A percentile compares a stretch with the other conserved stretches of the same genome.
phyloP scores from a whole-genome alignment of 2,888 invertebrate species.

The Cotesia congregata region DNA sequence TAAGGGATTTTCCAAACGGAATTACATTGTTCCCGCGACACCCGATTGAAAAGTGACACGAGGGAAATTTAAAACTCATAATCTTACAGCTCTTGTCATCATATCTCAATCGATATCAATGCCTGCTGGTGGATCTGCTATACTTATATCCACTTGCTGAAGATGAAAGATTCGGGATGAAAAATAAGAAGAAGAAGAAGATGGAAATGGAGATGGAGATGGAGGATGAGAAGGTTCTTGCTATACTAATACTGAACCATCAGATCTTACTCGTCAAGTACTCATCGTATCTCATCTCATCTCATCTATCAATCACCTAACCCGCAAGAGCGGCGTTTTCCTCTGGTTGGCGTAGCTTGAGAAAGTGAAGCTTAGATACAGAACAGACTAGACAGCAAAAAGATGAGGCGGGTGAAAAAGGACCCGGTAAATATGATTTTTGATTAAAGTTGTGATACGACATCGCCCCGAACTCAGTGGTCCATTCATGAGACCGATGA shows the following conservation, averaged over 20 bases:
- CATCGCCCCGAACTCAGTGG: neutral
- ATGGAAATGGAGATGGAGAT: neutral
- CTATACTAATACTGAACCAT: neutral
- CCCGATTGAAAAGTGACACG: constrained; percentile 62
- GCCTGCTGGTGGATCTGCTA: neutral
- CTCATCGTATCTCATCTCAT: neutral
- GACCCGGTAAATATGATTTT: neutral
- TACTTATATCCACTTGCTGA: too few species aligned
- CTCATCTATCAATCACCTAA: neutral
- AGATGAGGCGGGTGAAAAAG: neutral
- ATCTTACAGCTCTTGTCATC: constrained; percentile 28
- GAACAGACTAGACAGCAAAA: neutral
- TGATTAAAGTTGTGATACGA: neutral
- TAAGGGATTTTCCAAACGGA: neutral
- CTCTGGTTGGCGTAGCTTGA: neutral
- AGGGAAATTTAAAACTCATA: constrained; percentile 68
- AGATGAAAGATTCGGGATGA: neutral
- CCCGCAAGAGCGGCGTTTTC: neutral
- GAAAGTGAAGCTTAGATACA: neutral
- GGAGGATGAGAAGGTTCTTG: neutral
- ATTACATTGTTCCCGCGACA: constrained; percentile 52
- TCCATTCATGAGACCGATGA: neutral
- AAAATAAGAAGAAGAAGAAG: neutral
- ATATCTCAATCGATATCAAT: neutral
- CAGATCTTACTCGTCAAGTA: neutral